Evolutionary conservation across 1,140 invertebrate species (phyloP).

Genomic region (Camponotus floridanus): DNA sequence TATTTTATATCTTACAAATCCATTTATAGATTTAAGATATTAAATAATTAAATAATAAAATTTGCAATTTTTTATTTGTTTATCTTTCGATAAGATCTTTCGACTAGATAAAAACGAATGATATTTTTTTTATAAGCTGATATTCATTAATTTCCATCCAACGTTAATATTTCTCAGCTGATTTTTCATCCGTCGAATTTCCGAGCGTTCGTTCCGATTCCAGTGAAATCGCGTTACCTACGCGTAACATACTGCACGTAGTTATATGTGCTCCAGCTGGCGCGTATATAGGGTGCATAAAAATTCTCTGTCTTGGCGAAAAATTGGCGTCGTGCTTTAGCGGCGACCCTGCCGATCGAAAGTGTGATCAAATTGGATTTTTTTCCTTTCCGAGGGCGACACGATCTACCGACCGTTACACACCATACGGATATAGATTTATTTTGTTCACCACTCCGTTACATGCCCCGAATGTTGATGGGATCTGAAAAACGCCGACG

Average conservation of each 20-base stretch:
- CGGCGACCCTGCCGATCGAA: conserved; percentile 22
- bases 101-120: conserved; percentile 2
- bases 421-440: conserved; percentile 47
- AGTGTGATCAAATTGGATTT: conserved; percentile 30
- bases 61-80: neutral
- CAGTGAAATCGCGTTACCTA: conserved; percentile 13
- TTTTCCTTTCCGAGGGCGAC: neutral
- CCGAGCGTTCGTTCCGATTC: conserved; percentile 33
- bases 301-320: conserved; percentile 38
- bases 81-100: no score
- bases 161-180: conserved; percentile 45
- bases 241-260: conserved; percentile 40
- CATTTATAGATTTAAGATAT: neutral
- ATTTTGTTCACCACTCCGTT: conserved; percentile 31
- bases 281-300: conserved; percentile 17
- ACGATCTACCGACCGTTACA: conserved; percentile 3
- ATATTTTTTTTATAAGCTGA: conserved; percentile 33
- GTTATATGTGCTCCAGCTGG: conserved; percentile 61
- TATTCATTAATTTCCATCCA: conserved; percentile 48
- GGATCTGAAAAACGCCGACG: conserved; percentile 27
- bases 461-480: conserved; percentile 43
- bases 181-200: conserved; percentile 40
- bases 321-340: conserved; percentile 40
- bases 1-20: no score
- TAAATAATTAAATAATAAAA: neutral